Evolutionary conservation across 2,113 vertebrate species (phyloP), one percentile per base, ranked within the genome.

Genomic region (Eolophus roseicapilla): DNA sequence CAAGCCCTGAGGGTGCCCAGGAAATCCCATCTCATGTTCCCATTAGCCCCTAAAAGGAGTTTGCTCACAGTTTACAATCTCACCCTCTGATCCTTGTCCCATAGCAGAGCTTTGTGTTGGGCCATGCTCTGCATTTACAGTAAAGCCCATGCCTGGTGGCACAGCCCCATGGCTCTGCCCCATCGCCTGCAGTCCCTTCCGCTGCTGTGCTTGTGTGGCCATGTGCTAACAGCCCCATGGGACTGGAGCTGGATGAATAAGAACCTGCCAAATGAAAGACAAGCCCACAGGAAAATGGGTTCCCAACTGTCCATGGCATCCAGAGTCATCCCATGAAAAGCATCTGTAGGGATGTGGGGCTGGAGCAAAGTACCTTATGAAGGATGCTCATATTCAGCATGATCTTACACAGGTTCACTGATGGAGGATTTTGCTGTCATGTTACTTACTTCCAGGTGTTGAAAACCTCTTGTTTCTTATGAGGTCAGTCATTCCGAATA

Each of bases 21-120:
- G 92, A 96, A 97, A 94, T 95, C 93, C 96, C 93, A 92, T 94
- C 77, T 91, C 59, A 5, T 84, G 83, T 94, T 96, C 88, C 88
- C 73, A 43, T 91, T 93, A 84, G 88, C 37, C 73, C 70, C 53
- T 79, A 79, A 76, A 75, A 89, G 73, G 65, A 81, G 73, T 50
- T 90, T 91, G 82, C 57, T 96, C 62, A 25, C 24, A 41, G 24
- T 84, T 92, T 81, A 60, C 77, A 31, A 49, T 76, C 52, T 91
- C 73, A 23, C n/a, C 15, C 64, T 90, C 69, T 62, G 65, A 69
- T 95, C n/a, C 37, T 53, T 53, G 88, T 93, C 73, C 77, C 41
- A 65, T 49, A 73, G 69, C 50, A 70, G 67, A 81, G 67, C 46
- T 83, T 18, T 73, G 0, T 27, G 27, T 59, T 60, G 39, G 39